These are phyloP conservation scores for Hylaeus volcanicus DNA, from an alignment of 1,140 invertebrate species.

Conservation along the genomic window DNA sequence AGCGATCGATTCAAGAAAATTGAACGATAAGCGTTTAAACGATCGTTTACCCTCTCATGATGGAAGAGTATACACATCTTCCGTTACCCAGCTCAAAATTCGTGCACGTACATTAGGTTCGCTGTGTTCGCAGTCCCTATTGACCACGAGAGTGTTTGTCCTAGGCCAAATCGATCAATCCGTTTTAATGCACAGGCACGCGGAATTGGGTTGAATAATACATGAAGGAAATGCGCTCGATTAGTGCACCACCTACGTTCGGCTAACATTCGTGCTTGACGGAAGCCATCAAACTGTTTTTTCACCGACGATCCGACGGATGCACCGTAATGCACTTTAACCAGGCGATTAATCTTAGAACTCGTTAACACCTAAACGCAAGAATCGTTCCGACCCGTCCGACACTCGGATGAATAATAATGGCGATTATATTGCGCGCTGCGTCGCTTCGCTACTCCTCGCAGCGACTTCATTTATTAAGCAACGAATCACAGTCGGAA, in stretches of 20 bases:
- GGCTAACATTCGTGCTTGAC: constrained; percentile 43
- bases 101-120: constrained; percentile 26
- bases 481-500: background rate
- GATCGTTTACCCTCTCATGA: too few species aligned
- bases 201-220: constrained; percentile 52
- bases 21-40: too few species aligned
- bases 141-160: constrained; percentile 36
- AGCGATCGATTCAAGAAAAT: too few species aligned
- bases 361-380: constrained; percentile 43
- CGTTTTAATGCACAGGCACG: constrained; percentile 54
- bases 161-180: constrained; percentile 51
- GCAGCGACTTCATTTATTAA: constrained; percentile 13
- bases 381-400: constrained; percentile 33
- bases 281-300: constrained; percentile 22
- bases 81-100: constrained; percentile 6
- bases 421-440: constrained; percentile 28
- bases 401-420: constrained; percentile 58
- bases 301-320: constrained; percentile 34
- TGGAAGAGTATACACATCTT: background rate
- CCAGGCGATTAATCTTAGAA: constrained; percentile 56
- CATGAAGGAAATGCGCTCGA: constrained; percentile 53
- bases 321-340: constrained; percentile 51
- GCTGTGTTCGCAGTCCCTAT: background rate
- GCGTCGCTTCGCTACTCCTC: background rate
- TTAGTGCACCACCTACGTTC: constrained; percentile 50